Evolutionary conservation across 2,888 invertebrate genomes (phyloP).

Genomic region (Tridacna crocea): DNA sequence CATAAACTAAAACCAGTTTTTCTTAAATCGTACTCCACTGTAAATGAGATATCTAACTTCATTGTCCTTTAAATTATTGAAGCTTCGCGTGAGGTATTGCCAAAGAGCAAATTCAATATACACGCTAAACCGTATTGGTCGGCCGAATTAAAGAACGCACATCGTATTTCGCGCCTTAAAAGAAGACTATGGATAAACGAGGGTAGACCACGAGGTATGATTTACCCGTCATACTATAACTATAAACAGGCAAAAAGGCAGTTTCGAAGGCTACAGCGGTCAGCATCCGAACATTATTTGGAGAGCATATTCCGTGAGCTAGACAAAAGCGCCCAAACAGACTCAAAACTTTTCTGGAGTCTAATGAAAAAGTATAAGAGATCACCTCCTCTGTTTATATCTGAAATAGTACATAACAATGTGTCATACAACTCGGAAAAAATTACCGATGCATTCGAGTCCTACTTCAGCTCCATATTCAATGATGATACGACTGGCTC

Average conservation of each 20-base stretch:
- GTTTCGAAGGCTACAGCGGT: constrained; percentile 21
- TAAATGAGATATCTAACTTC: background rate
- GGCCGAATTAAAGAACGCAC: constrained; percentile 36
- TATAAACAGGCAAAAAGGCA: constrained; percentile 27
- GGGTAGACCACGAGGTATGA: constrained; percentile 30
- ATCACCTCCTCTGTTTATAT: background rate
- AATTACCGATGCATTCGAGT: constrained; percentile 11
- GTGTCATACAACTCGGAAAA: background rate
- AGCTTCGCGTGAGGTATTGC: background rate
- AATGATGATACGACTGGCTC: background rate
- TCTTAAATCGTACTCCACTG: background rate
- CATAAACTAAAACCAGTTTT: background rate
- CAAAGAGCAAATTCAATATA: constrained; percentile 28
- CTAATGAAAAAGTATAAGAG: constrained; percentile 4
- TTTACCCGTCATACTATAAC: constrained; percentile 7
- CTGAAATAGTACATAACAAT: background rate
- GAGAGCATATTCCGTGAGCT: constrained; percentile 24
- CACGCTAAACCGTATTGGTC: constrained; percentile 39
- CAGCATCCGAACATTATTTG: background rate
- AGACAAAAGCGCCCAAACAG: constrained; percentile 25
- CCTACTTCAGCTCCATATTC: constrained; percentile 14
- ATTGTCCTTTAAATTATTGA: background rate
- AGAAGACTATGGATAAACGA: constrained; percentile 30
- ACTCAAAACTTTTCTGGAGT: constrained; percentile 29
- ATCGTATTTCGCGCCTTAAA: constrained; percentile 14